Conservation (phyloP, 2,797 vertebrate species). For the Premnoplex brunnescens region DNA sequence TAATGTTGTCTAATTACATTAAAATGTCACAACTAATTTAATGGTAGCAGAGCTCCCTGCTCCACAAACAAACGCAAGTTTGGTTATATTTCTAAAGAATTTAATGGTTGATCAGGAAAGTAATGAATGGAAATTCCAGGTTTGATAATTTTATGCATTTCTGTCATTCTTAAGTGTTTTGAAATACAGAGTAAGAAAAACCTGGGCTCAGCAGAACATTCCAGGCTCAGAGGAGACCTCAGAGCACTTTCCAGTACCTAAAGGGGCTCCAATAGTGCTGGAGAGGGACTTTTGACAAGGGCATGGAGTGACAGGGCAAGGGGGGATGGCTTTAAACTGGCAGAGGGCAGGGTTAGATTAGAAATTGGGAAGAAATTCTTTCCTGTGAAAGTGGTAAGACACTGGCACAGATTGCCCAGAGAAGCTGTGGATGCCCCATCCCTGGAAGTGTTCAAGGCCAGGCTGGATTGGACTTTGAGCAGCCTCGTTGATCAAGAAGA, state of each 20-base stretch:
- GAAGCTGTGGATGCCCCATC: not conserved
- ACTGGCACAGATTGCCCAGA: not conserved
- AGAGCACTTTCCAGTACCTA: not conserved
- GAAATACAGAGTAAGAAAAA: not conserved
- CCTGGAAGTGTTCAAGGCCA: not conserved
- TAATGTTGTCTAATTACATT: slow-evolving; percentile 74
- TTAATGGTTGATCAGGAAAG: not conserved
- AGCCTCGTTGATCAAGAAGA: not conserved
- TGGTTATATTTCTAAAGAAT: slow-evolving; percentile 20
- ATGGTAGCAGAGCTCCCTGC: slow-evolving; percentile 32
- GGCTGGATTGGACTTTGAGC: not conserved
- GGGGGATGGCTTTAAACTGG: not conserved
- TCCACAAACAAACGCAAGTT: slow-evolving; percentile 42
- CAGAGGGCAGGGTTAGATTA: not conserved
- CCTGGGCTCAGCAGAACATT: not conserved
- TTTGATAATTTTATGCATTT: not conserved
- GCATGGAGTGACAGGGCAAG: not conserved
- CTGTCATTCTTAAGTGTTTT: not conserved
- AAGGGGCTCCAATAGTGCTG: not conserved
- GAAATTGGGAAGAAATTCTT: not conserved
- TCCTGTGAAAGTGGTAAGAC: not conserved
- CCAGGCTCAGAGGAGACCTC: not conserved
- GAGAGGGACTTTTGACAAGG: not conserved
- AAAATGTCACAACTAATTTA: slow-evolving; percentile 73
- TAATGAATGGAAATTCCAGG: not conserved